Evolutionary conservation across 2,888 invertebrate species (phyloP).

Genomic region (Macropis europaea): DNA sequence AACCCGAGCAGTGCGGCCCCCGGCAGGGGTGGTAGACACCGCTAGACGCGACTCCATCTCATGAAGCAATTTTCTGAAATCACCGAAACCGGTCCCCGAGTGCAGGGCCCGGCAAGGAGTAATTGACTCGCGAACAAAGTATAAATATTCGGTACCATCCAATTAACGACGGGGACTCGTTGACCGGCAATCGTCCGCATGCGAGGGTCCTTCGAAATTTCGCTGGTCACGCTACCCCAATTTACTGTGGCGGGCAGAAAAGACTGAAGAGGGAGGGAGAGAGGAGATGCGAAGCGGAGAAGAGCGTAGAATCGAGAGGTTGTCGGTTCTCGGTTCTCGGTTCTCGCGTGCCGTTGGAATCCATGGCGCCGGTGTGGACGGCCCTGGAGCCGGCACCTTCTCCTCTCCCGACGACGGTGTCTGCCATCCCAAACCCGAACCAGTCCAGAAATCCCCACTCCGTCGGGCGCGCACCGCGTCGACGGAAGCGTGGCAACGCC

Average conservation of each 20-base stretch:
- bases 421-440: slow-evolving; percentile 69
- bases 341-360: too few relatives aligned
- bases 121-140: slow-evolving; percentile 44
- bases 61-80: slow-evolving; percentile 29
- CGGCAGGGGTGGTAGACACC: too few relatives aligned
- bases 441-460: slow-evolving; percentile 73
- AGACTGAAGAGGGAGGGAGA: background rate
- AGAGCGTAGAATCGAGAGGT: slow-evolving; percentile 1
- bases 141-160: slow-evolving; percentile 34
- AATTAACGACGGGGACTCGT: slow-evolving; percentile 43
- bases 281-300: background rate
- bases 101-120: too few relatives aligned
- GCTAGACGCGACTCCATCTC: too few relatives aligned
- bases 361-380: too few relatives aligned
- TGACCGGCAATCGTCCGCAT: slow-evolving; percentile 50
- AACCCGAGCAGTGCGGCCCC: background rate
- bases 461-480: slow-evolving; percentile 60
- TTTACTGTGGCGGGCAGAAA: slow-evolving; percentile 8
- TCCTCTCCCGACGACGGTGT: slow-evolving; percentile 57
- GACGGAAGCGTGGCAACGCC: slow-evolving; percentile 78
- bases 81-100: slow-evolving; percentile 10
- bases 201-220: slow-evolving; percentile 35
- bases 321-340: too few relatives aligned
- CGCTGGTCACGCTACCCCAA: slow-evolving; percentile 41
- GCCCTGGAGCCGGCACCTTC: slow-evolving; percentile 62